Percentiles rank a stretch among this genome's conserved stretches.
Conservation (phyloP, 2,888 invertebrate genomes). For the Diarsia dahlii region DNA sequence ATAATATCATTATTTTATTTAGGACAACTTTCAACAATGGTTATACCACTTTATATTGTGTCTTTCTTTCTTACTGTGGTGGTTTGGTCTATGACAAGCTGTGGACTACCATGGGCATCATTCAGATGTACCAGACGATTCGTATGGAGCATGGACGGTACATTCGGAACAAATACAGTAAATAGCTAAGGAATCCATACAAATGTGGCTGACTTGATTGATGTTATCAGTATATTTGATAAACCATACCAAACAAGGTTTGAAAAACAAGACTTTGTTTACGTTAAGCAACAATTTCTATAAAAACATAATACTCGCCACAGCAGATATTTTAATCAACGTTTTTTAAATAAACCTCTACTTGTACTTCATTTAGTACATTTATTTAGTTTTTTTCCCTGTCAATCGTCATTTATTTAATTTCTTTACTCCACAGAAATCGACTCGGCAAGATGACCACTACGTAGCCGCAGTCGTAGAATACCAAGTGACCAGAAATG, state of each 20-base stretch:
- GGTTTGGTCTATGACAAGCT: not conserved
- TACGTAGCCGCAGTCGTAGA: conserved; percentile 93
- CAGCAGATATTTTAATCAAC: not conserved
- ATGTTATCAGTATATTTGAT: not conserved
- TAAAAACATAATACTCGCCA: not conserved
- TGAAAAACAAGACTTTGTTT: conserved; percentile 6
- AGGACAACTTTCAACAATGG: not conserved
- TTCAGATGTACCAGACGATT: no score
- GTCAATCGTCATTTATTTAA: no score
- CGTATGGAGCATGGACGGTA: no score
- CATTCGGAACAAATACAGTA: no score
- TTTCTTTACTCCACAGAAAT: conserved; percentile 75
- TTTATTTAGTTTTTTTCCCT: not conserved
- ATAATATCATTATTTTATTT: not conserved
- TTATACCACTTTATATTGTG: not conserved
- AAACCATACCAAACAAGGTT: not conserved
- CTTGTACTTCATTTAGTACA: not conserved
- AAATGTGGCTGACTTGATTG: not conserved
- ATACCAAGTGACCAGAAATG: conserved; percentile 84
- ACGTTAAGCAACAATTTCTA: not conserved
- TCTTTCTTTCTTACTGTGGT: not conserved
- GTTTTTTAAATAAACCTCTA: not conserved
- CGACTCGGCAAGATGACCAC: conserved; percentile 83
- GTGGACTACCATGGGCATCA: not conserved
- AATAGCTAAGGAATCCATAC: no score